These are phyloP conservation scores for Varanus salvator DNA, from an alignment of 2,113 vertebrate genomes.

Conservation along the genomic window DNA sequence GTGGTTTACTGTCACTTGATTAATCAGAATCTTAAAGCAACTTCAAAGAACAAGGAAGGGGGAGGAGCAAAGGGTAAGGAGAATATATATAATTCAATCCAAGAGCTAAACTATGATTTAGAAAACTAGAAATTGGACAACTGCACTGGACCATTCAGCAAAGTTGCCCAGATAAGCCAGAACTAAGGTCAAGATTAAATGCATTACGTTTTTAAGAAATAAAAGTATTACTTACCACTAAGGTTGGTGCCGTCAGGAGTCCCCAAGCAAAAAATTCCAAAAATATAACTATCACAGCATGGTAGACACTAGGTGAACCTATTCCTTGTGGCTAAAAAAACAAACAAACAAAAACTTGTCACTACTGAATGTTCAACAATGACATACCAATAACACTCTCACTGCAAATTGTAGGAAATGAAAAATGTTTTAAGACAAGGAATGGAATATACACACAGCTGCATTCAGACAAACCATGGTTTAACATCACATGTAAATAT, in stretches of 20 bases:
- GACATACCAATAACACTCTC: background rate
- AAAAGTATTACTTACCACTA: conserved; percentile 79
- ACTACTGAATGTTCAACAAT: background rate
- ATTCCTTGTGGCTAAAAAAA: conserved; percentile 87
- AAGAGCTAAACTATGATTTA: background rate
- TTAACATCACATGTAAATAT: background rate
- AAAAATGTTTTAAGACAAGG: background rate
- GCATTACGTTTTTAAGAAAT: background rate
- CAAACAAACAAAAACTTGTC: conserved; percentile 24
- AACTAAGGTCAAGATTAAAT: background rate
- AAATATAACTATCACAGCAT: conserved; percentile 91
- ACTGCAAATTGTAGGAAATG: background rate
- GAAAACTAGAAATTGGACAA: background rate
- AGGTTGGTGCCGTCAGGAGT: conserved; percentile 87
- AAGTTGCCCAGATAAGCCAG: background rate
- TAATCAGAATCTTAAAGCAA: background rate
- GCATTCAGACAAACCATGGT: background rate
- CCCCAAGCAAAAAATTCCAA: conserved; percentile 94
- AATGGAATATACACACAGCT: background rate
- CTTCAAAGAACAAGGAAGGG: background rate
- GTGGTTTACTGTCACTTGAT: background rate
- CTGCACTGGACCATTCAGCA: too few species aligned
- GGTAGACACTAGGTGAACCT: conserved; percentile 91
- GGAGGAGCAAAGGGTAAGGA: background rate
- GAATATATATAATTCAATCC: background rate